Base-by-base conservation (phyloP, 1,140 invertebrate species). In the Kradibia gibbosae region DNA sequence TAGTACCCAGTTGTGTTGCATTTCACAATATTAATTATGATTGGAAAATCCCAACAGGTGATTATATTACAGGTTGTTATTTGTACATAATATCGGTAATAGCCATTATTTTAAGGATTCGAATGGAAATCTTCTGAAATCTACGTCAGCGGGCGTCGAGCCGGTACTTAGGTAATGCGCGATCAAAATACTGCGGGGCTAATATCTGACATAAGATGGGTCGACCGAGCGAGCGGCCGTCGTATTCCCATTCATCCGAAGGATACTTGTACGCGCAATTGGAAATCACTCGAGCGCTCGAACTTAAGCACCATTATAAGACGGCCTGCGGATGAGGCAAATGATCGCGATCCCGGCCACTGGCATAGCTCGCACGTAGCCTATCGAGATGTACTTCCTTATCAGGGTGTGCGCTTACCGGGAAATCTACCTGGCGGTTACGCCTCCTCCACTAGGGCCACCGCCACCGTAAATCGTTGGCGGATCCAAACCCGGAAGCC, bases 131-230 rank as follows among this genome's bases (percentile, higher is more conserved):
- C 28, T 13, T 34, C 7, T 57, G 39, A 57, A 75, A 57, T 75
- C 39, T 57, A 75, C 73, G 73, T 28, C 53, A 55, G 53, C 31
- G 36, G 22, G 55, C 17, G 31, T n/a, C 20, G 3, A 13, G 74
- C 55, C n/a, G 25, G 20, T 62, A 20, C 10, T 60, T 13, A 5
- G 8, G 31, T n/a, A 65, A 48, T 45, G 3, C 36, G 22, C 36
- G 57, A 76, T 62, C 28, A 76, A n/a, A n/a, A n/a, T n/a, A 36
- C 36, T 36, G 45, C 28, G 48, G 48, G 0, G 22, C 36, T 20
- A 45, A 76, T 76, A 62, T 62, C 36, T 22, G n/a, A 48, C 60
- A 75, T 57, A 55, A 55, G 17, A n/a, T 34, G 53, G 15, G 28
- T 50, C 39, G 20, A 10, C 20, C 11, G 34, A 39, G 31, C 7